A percentile compares a stretch with the other conserved stretches of the same genome.
Evolutionary conservation across 2,888 invertebrate species (phyloP).

Genomic region (Microchrysa polita): DNA sequence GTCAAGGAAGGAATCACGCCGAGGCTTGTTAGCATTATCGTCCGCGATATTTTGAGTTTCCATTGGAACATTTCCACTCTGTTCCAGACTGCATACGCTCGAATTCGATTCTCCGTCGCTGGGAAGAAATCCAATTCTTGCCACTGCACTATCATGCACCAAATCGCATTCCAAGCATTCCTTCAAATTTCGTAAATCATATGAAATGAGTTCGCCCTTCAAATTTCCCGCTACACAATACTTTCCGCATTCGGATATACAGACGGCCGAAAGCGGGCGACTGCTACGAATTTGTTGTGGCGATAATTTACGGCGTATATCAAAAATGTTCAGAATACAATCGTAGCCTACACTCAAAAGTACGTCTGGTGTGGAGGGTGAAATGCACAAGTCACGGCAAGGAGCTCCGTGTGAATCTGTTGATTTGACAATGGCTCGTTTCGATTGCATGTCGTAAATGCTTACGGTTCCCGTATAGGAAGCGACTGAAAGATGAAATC

Average conservation of each 20-base stretch:
- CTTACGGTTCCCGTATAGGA: constrained; percentile 60
- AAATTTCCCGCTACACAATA: constrained; percentile 62
- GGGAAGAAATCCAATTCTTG: constrained; percentile 60
- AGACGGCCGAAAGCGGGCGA: constrained; percentile 60
- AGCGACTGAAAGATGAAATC: constrained; percentile 59
- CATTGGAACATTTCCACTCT: constrained; percentile 1
- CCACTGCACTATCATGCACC: constrained; percentile 58
- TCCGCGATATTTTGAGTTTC: constrained; percentile 31
- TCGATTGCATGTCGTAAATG: constrained; percentile 60
- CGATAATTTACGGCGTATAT: constrained; percentile 58
- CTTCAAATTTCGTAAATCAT: constrained; percentile 59
- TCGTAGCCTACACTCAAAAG: constrained; percentile 63
- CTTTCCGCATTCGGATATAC: constrained; percentile 61
- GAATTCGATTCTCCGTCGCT: constrained; percentile 38
- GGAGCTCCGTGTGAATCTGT: constrained; percentile 60
- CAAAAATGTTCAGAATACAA: constrained; percentile 61
- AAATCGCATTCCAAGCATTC: constrained; percentile 55
- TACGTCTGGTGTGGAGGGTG: constrained; percentile 56
- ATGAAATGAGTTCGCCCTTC: constrained; percentile 62
- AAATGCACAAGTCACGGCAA: constrained; percentile 62
- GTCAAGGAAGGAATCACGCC: constrained; percentile 34
- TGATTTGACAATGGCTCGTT: constrained; percentile 57
- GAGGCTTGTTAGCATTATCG: neutral
- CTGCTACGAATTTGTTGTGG: constrained; percentile 55
- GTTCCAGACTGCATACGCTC: constrained; percentile 12